phyloP scores from a whole-genome alignment of 2,888 invertebrate genomes.

The Epicampocera succincta region DNA sequence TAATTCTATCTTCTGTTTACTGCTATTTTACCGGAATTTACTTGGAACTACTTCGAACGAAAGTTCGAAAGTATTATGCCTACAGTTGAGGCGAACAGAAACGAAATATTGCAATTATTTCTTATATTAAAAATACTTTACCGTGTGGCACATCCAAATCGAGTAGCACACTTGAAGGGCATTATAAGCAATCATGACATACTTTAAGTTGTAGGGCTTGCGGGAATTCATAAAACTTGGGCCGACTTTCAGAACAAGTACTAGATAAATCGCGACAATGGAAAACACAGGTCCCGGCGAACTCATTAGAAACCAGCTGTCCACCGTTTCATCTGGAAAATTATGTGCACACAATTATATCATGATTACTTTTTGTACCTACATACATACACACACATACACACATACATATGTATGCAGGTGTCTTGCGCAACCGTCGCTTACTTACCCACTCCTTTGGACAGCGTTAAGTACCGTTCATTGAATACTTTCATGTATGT shows the following conservation, averaged over 20 bases:
- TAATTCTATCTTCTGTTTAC: too few species aligned
- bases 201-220: conserved; percentile 88
- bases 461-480: conserved; percentile 77
- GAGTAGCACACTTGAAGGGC: conserved; percentile 94
- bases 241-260: conserved; percentile 89
- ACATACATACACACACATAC: too few species aligned
- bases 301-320: conserved; percentile 90
- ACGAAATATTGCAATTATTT: too few species aligned
- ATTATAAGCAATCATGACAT: conserved; percentile 90
- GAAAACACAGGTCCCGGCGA: conserved; percentile 87
- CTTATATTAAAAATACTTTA: conserved; percentile 74
- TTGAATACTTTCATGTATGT: conserved; percentile 79
- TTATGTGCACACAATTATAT: too few species aligned
- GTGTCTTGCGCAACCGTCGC: too few species aligned
- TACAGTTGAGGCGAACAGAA: too few species aligned
- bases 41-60: too few species aligned
- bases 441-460: conserved; percentile 79
- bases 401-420: too few species aligned
- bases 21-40: too few species aligned
- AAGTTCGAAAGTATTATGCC: too few species aligned
- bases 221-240: conserved; percentile 89
- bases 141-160: conserved; percentile 84
- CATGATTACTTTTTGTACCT: too few species aligned
- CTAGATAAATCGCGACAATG: conserved; percentile 86
- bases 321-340: conserved; percentile 87